phyloP scores from a whole-genome alignment of 1,140 invertebrate species.

The Musca domestica region DNA sequence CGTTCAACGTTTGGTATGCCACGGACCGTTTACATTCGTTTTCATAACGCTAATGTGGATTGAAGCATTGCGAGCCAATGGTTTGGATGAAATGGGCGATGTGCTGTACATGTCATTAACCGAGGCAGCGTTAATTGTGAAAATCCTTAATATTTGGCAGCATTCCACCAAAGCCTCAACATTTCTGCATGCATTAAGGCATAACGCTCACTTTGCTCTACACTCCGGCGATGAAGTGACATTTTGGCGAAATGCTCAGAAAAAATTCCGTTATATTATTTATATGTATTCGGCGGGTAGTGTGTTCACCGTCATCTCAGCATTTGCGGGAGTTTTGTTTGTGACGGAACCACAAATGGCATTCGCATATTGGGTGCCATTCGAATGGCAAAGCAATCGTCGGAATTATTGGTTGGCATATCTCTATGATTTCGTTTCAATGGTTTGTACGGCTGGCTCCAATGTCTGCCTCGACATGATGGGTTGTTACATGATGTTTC shows the following conservation, averaged over 20 bases:
- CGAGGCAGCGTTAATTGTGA: conserved; percentile 37
- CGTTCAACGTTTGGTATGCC: conserved; percentile 34
- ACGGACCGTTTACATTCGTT: conserved; percentile 41
- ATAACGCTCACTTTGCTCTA: conserved; percentile 23
- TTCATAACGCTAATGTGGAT: conserved; percentile 47
- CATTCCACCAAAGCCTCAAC: conserved; percentile 28
- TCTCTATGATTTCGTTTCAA: conserved; percentile 34
- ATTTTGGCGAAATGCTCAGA: conserved; percentile 33
- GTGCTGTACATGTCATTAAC: conserved; percentile 48
- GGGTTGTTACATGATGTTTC: conserved; percentile 44
- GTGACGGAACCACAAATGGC: conserved; percentile 35
- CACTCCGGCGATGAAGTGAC: conserved; percentile 24
- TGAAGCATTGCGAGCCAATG: conserved; percentile 35
- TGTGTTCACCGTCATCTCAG: conserved; percentile 35
- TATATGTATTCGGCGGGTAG: conserved; percentile 34
- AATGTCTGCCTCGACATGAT: conserved; percentile 41
- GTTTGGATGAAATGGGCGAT: conserved; percentile 41
- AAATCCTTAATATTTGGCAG: conserved; percentile 43
- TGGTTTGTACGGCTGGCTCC: conserved; percentile 38
- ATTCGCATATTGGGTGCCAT: conserved; percentile 43
- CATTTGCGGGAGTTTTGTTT: conserved; percentile 35
- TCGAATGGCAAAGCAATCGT: conserved; percentile 34
- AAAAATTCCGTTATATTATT: conserved; percentile 33
- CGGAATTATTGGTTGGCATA: conserved; percentile 38
- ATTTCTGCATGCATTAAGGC: conserved; percentile 33